These are phyloP conservation scores for Acanthosoma haemorrhoidale DNA, from an alignment of 2,888 invertebrate species.

Conservation along the genomic window DNA sequence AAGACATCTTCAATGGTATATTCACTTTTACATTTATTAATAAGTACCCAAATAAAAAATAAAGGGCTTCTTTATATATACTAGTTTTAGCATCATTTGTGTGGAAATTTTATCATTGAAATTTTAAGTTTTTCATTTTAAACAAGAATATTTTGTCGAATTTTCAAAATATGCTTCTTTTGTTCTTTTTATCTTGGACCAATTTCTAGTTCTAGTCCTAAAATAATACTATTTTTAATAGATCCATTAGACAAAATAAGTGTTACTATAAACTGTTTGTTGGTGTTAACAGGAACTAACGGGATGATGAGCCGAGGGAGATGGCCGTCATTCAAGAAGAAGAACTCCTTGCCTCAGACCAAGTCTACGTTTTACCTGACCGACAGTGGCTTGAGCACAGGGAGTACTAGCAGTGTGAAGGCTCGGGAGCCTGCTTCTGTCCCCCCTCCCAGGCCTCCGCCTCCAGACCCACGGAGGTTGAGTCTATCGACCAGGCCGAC, in stretches of 20 bases:
- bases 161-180: too few species aligned
- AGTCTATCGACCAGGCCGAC: constrained; percentile 38
- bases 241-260: too few species aligned
- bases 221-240: too few species aligned
- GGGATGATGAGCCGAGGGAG: constrained; percentile 29
- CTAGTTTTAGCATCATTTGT: too few species aligned
- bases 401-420: not conserved
- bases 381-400: not conserved
- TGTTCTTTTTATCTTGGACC: too few species aligned
- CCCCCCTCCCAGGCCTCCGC: not conserved
- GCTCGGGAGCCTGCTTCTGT: not conserved
- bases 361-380: constrained; percentile 46
- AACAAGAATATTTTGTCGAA: too few species aligned
- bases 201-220: too few species aligned
- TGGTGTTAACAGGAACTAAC: constrained; percentile 13
- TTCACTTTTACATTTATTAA: not conserved
- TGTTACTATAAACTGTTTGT: too few species aligned
- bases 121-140: too few species aligned
- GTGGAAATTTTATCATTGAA: too few species aligned
- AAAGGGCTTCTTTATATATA: too few species aligned
- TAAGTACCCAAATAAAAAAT: not conserved
- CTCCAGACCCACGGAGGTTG: constrained; percentile 36
- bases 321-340: constrained; percentile 42
- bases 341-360: constrained; percentile 36
- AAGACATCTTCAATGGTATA: constrained; percentile 17